Evolutionary conservation across 37 sponge, comb jelly and placozoan species (phyloP).

Genomic region (Theonella swinhoei): DNA sequence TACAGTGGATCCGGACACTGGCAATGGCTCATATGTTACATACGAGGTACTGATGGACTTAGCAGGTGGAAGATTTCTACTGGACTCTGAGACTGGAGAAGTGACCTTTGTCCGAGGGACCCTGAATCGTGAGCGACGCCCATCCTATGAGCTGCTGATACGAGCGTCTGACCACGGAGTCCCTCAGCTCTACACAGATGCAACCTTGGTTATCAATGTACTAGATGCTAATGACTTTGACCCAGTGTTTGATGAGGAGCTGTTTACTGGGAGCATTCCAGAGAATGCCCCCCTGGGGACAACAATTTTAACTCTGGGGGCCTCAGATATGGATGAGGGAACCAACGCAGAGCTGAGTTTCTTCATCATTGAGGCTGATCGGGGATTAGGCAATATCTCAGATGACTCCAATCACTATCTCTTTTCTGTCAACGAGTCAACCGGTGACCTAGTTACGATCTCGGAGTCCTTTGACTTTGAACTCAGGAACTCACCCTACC

Average conservation of each 20-base stretch:
- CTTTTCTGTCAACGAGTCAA: constrained; percentile 48
- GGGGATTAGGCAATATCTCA: too few relatives aligned
- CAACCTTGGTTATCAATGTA: constrained; percentile 38
- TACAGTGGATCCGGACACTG: constrained; percentile 59
- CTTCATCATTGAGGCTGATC: not conserved
- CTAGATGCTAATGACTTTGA: constrained; percentile 64
- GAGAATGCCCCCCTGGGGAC: constrained; percentile 49
- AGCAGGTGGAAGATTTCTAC: constrained; percentile 35
- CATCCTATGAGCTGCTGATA: constrained; percentile 44
- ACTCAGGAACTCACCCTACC: not conserved
- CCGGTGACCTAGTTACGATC: constrained; percentile 41
- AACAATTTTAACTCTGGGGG: constrained; percentile 39
- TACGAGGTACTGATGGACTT: constrained; percentile 51
- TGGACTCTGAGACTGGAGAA: constrained; percentile 42
- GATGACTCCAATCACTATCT: not conserved
- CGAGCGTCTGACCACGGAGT: constrained; percentile 56
- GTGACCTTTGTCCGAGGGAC: constrained; percentile 36
- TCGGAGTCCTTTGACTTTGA: constrained; percentile 20
- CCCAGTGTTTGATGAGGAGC: constrained; percentile 42
- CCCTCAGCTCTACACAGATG: constrained; percentile 52
- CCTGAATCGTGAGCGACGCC: constrained; percentile 51
- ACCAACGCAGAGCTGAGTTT: constrained; percentile 48
- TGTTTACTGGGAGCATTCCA: constrained; percentile 25
- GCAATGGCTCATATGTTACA: constrained; percentile 54
- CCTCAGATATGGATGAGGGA: constrained; percentile 68